Base-by-base conservation (phyloP, 2,888 invertebrate genomes). In the Drosophila meridiana region DNA sequence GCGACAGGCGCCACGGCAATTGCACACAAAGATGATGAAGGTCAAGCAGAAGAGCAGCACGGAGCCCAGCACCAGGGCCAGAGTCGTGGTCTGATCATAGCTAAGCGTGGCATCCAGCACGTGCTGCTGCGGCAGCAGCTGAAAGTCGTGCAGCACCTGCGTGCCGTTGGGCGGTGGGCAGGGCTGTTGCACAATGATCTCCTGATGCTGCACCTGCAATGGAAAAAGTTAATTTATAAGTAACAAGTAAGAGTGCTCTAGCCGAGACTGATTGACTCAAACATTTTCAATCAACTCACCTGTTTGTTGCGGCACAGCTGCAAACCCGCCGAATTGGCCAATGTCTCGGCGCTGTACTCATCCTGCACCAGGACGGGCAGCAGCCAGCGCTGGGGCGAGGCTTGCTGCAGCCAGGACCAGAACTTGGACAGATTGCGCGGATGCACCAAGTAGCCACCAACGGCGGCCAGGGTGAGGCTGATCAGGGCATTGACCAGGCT, bases 81-180 rank as follows among this genome's bases (percentile, higher is more conserved):
- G 91, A 3, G 95, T 94, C 71, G 95, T 95, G 63, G 94, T 94
- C 64, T 94, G 94, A 55, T 94, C 94, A 13, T 93, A 94, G 89
- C 93, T 93, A 87, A 92, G 92, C 6, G 93, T 92, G 64, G 94
- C 93, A 86, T 94, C 94, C 45, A 94, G 92, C 65, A 94, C 94
- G 73, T 95, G 93, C 82, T 94, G 93, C 76, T 94, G 93, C 20
- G 94, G 91, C 60, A 94, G 92, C 67, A 95, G 89, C 80, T 93
- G 94, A 78, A 92, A 94, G 82, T 94, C 94, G 63, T 94, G 93
- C 67, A 96, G 93, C 56, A 95, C 95, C 93, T 95, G 95, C 0
- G 96, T 95, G 45, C 97, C 97, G 91, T 97, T 97, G 1, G 96
- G 96, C 4, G 96, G 95, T 5, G 97, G 96, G 90, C 97, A 97